A percentile compares a stretch with the other conserved stretches of the same genome.
These are phyloP conservation scores for Phyto melanocephala DNA, from an alignment of 2,888 invertebrate species.

Conservation along the genomic window DNA sequence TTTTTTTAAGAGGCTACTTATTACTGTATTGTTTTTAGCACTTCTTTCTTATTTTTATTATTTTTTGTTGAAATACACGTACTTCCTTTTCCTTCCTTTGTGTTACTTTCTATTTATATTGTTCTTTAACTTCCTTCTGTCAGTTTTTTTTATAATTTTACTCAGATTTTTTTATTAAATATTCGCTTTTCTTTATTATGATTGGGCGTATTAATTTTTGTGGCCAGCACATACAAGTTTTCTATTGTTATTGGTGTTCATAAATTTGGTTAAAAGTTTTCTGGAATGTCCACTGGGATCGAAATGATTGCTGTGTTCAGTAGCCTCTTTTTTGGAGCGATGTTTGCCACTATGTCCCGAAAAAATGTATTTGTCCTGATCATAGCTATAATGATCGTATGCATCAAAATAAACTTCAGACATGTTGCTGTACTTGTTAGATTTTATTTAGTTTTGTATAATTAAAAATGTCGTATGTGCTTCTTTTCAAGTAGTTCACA, in stretches of 20 bases:
- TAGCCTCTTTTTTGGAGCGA: conserved; percentile 92
- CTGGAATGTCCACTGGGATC: conserved; percentile 96
- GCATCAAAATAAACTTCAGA: conserved; percentile 92
- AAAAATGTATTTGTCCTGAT: conserved; percentile 93
- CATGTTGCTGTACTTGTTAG: conserved; percentile 81
- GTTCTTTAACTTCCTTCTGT: conserved; percentile 37
- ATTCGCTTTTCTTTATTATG: conserved; percentile 42
- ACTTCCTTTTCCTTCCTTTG: conserved; percentile 4
- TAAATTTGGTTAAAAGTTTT: conserved; percentile 91
- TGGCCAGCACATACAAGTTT: conserved; percentile 78
- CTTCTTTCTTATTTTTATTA: too few species aligned
- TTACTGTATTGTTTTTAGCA: too few species aligned
- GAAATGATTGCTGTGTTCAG: conserved; percentile 92
- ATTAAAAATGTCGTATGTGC: neutral
- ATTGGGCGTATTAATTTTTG: conserved; percentile 68
- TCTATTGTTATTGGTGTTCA: conserved; percentile 91
- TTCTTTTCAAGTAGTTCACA: neutral
- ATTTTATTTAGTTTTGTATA: conserved; percentile 18
- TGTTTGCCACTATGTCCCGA: conserved; percentile 94
- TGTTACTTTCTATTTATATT: conserved; percentile 41
- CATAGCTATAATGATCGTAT: conserved; percentile 96
- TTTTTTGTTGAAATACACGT: neutral
- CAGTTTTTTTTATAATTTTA: conserved; percentile 22
- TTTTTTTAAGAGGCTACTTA: conserved; percentile 16
- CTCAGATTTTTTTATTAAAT: conserved; percentile 46